Base-by-base conservation (phyloP, 2,797 vertebrate species). In the Microcaecilia unicolor region DNA sequence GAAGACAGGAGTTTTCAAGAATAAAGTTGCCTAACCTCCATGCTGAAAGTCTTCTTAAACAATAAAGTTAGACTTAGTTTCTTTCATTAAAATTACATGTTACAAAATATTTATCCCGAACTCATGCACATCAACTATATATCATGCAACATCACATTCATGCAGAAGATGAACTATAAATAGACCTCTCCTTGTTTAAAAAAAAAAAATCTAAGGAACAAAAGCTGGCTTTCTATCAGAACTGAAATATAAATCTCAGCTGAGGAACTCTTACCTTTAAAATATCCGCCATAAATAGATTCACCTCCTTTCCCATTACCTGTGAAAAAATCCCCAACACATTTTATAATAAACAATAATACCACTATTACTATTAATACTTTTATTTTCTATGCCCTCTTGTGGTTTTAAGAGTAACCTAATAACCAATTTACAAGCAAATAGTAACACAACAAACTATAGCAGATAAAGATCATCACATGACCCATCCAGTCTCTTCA, bases 281-380 rank as follows among this genome's bases (percentile, higher is more conserved):
- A 99, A 82, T 91, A 99, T 69, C 96, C 94, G 43, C 96, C 93
- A 36, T 92, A 99, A 76, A 99, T 93, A 42, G 94, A 97, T 78
- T 99, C 96, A 51, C 96, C 96, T 66, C 96, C 96, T 91, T 95
- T 91, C 72, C 96, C 96, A 69, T 90, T 98, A 76, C 94, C 96
- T 99, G 34, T 0, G 6, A 44, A 47, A 39, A 20, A 35, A 41
- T n/a, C n/a, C n/a, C n/a, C n/a, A n/a, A n/a, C n/a, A n/a, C n/a
- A n/a, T n/a, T n/a, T n/a, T n/a, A n/a, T n/a, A n/a, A n/a, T n/a
- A n/a, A n/a, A n/a, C n/a, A n/a, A n/a, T n/a, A n/a, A n/a, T n/a
- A n/a, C n/a, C n/a, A n/a, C n/a, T n/a, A n/a, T n/a, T n/a, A n/a
- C n/a, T n/a, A n/a, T n/a, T n/a, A n/a, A n/a, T n/a, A n/a, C n/a